A percentile compares a stretch with the other conserved stretches of the same genome.
Conservation (phyloP, 2,888 invertebrate species). For the Tribolium freemani region DNA sequence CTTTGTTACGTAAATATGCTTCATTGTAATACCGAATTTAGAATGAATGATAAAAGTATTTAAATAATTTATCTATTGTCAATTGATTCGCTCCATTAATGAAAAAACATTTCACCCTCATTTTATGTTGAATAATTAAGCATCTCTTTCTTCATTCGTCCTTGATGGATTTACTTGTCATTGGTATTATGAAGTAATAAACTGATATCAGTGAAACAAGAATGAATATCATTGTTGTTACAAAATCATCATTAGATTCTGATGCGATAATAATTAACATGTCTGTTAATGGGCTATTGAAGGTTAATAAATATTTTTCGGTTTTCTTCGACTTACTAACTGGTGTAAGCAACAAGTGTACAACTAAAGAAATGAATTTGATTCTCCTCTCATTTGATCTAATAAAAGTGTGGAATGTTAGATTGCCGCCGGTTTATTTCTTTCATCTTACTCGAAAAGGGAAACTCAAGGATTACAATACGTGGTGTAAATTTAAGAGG, state of each 20-base stretch:
- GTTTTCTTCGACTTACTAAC: too few species aligned
- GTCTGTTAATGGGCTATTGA: not conserved
- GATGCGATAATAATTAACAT: slow-evolving; percentile 4
- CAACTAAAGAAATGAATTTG: not conserved
- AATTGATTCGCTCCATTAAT: not conserved
- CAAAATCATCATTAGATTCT: not conserved
- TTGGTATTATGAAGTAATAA: slow-evolving; percentile 7
- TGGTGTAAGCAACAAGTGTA: slow-evolving; percentile 3
- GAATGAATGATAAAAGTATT: not conserved
- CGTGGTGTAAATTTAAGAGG: too few species aligned
- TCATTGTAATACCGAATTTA: not conserved
- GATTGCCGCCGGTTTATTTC: not conserved
- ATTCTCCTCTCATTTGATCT: not conserved
- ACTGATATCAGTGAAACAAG: not conserved
- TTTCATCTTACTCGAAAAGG: not conserved
- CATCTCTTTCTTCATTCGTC: not conserved
- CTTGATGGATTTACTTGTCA: not conserved
- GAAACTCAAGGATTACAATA: not conserved
- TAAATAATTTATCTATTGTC: not conserved
- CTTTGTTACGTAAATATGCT: not conserved
- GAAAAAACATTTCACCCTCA: not conserved
- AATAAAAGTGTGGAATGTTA: not conserved
- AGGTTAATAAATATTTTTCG: too few species aligned
- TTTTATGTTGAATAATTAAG: not conserved
- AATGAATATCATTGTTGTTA: not conserved